Base-by-base conservation (phyloP, 2,113 vertebrate genomes). In the Apus apus region DNA sequence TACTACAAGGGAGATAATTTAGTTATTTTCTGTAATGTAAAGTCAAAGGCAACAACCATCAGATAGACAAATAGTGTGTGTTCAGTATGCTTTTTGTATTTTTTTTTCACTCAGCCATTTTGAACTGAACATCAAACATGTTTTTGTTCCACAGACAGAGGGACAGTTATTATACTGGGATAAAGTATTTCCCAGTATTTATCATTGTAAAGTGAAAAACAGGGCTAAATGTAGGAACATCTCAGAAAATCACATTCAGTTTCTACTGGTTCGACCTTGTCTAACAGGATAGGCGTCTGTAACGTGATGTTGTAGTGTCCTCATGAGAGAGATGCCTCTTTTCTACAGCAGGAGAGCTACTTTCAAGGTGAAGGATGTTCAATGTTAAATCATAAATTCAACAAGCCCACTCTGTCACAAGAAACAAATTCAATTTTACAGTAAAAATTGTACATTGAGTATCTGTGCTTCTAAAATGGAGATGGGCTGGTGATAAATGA, bases 381-480 rank as follows among this genome's bases (percentile, higher is more conserved):
- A 62, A 3, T 87, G 71, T 79, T 79, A 93, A 90, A 86, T 62
- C 96, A 90, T 96, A 96, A 95, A 96, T 96, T 93, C 86, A 94
- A 56, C 76, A 75, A 70, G 46, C 65, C 65, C 70, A 29, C 46
- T 84, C 83, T 96, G 93, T 83, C 90, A 94, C 70, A 79, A 87
- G 94, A 95, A 96, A 92, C 76, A 94, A 88, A 77, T 95, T 92
- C 76, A 87, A 50, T 96, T 95, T 96, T 97, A 85, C 83, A 85
- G 73, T 87, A 86, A 96, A 96, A 93, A 92, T 81, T 89, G 76
- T 87, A 58, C 86, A 81, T 68, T 87, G 92, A 68, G 61, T 90
- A 88, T 72, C 75, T 92, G 54, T 43, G 53, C 34, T 90, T 94
- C 57, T 72, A 71, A 92, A 90, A 94, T 43, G 76, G 70, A 92